Percentiles rank a stretch among this genome's conserved stretches.
These are phyloP conservation scores for Silurus meridionalis DNA, from an alignment of 2,113 vertebrate genomes.

Conservation along the genomic window DNA sequence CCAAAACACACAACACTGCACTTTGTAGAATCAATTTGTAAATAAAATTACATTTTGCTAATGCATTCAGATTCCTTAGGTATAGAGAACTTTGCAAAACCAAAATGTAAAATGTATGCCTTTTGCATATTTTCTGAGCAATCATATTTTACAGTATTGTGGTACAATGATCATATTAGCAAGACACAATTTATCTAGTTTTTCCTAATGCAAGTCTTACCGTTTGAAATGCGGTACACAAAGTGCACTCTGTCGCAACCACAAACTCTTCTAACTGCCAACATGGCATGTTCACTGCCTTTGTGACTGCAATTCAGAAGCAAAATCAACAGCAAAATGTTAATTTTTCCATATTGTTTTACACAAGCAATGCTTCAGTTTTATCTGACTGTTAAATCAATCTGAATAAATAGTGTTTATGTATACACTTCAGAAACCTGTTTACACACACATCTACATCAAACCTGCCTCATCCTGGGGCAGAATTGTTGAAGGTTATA, in stretches of 20 bases:
- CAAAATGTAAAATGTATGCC: no score
- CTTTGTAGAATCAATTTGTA: no score
- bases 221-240: conserved; percentile 71
- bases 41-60: no score
- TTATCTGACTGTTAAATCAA: not conserved
- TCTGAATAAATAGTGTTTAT: not conserved
- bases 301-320: conserved; percentile 47
- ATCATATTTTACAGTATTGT: not conserved
- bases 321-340: not conserved
- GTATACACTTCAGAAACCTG: not conserved
- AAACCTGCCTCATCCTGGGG: no score
- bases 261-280: conserved; percentile 80
- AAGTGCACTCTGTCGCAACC: conserved; percentile 71
- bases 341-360: not conserved
- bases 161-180: not conserved
- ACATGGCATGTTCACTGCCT: conserved; percentile 68
- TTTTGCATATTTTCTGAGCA: not conserved
- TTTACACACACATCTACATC: no score
- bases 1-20: no score
- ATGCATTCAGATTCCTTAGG: no score
- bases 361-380: not conserved
- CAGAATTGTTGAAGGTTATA: not conserved
- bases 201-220: conserved; percentile 64
- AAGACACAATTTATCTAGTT: not conserved
- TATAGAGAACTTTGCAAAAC: no score